A percentile compares a stretch with the other conserved stretches of the same genome.
Conservation (phyloP, 1,140 invertebrate genomes). For the Ctenoplectra terminalis region DNA sequence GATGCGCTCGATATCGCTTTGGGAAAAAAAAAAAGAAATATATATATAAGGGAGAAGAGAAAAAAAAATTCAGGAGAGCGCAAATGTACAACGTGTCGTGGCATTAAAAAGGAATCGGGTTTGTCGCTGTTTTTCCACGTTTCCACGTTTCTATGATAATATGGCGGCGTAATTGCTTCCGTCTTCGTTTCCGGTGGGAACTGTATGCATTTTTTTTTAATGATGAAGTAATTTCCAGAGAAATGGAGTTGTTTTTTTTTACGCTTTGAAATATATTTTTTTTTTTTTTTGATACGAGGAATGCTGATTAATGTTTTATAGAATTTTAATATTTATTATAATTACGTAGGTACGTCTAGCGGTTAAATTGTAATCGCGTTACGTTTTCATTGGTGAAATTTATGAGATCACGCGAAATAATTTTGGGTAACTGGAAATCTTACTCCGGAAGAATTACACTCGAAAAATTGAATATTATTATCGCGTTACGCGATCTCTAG, state of each 20-base stretch:
- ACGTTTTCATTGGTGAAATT: no score
- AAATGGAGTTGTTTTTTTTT: background rate
- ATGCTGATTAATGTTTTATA: no score
- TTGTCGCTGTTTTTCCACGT: no score
- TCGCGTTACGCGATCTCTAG: background rate
- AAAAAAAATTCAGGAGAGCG: background rate
- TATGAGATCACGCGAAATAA: background rate
- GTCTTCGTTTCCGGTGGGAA: background rate
- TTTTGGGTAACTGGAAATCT: background rate
- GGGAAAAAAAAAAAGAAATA: background rate
- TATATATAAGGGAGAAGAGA: no score
- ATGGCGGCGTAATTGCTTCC: background rate
- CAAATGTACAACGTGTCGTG: conserved; percentile 15
- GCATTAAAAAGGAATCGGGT: conserved; percentile 6
- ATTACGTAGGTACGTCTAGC: no score
- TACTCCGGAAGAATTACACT: background rate
- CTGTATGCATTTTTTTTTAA: background rate
- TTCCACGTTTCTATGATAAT: background rate
- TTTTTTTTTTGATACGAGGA: no score
- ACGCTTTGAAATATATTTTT: no score
- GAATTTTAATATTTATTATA: no score
- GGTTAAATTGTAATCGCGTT: no score
- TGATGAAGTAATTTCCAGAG: no score
- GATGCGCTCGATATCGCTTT: conserved; percentile 33
- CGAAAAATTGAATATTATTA: background rate